Percentiles rank a stretch among this genome's conserved stretches.
Conservation (phyloP, 2,888 invertebrate species). For the Eilema sororculum region DNA sequence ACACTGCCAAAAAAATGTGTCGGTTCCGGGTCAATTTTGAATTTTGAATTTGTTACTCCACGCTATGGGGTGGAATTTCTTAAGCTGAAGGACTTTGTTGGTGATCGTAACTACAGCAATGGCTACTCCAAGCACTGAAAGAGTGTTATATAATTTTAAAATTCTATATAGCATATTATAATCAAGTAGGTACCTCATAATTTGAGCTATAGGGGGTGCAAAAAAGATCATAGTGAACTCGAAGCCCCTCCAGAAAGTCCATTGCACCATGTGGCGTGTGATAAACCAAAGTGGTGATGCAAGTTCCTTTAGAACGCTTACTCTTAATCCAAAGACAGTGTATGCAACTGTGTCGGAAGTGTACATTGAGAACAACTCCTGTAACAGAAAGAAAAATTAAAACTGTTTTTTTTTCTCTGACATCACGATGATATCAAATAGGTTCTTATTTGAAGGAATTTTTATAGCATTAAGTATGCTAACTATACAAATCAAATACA, state of each 20-base stretch:
- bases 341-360: slow-evolving; percentile 76
- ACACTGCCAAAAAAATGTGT: too few species aligned
- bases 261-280: slow-evolving; percentile 74
- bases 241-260: slow-evolving; percentile 74
- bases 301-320: slow-evolving; percentile 67
- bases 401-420: too few species aligned
- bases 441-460: too few species aligned
- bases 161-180: not conserved
- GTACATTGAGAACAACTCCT: slow-evolving; percentile 78
- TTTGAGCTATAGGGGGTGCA: slow-evolving; percentile 64
- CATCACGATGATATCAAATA: too few species aligned
- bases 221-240: slow-evolving; percentile 73
- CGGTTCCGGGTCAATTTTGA: too few species aligned
- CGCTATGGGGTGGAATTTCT: too few species aligned
- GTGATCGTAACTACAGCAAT: not conserved
- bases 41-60: too few species aligned
- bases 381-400: slow-evolving; percentile 6
- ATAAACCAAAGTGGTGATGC: slow-evolving; percentile 75
- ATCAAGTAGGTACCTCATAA: slow-evolving; percentile 54
- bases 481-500: too few species aligned
- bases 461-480: too few species aligned
- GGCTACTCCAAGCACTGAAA: not conserved
- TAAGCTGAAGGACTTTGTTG: too few species aligned
- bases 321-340: slow-evolving; percentile 71
- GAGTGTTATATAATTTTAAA: not conserved